Conservation (phyloP, 2,113 vertebrate genomes). For the Eudyptes chrysolophus region DNA sequence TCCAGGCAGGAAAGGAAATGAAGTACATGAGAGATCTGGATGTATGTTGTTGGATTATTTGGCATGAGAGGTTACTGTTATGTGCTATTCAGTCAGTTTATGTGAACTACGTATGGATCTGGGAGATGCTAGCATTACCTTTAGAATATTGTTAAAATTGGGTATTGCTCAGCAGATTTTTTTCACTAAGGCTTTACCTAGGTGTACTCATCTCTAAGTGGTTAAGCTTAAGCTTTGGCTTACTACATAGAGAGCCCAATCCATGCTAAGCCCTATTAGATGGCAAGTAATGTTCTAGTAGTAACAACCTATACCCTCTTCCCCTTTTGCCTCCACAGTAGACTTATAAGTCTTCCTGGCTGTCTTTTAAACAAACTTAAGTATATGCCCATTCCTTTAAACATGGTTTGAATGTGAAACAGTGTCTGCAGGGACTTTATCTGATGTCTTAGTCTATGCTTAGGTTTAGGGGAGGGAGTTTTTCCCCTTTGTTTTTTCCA, state of each 20-base stretch:
- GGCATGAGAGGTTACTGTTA: not conserved
- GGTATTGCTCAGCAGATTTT: not conserved
- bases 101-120: not conserved
- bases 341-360: not conserved
- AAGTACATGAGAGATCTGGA: not conserved
- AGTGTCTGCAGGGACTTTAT: not conserved
- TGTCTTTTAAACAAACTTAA: not conserved
- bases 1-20: not conserved
- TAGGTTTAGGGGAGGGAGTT: not conserved
- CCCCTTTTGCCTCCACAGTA: not conserved
- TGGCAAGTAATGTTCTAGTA: not conserved
- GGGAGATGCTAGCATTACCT: not conserved
- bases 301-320: not conserved
- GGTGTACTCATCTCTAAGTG: not conserved
- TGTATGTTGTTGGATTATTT: not conserved
- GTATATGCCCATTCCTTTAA: not conserved
- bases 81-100: not conserved
- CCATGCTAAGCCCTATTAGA: not conserved
- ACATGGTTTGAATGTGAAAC: not conserved
- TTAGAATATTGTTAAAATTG: not conserved
- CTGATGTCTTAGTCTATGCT: not conserved
- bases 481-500: not conserved
- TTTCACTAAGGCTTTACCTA: not conserved
- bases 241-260: not conserved
- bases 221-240: not conserved